Evolutionary conservation across 2,113 vertebrate species (phyloP), one percentile per base, ranked within the genome.

Genomic region (Calidris pygmaea): DNA sequence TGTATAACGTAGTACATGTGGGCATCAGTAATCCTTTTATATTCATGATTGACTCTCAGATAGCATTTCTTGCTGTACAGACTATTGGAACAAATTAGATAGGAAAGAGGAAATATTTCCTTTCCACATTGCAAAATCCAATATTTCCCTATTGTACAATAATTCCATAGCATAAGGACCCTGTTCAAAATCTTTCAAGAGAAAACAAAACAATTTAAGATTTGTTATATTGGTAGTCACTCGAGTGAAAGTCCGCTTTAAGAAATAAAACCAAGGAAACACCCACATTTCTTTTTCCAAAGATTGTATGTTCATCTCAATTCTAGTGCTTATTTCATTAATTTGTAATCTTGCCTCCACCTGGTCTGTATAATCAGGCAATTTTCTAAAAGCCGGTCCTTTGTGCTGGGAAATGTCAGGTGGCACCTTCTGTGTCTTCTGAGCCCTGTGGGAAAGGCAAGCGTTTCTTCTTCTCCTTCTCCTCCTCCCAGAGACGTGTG

Each of bases 401-500:
- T 83, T 32, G 30, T 66, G 50, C 60, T 65, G 23, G 62, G 37
- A 86, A 75, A 50, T 82, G 56, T 71, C 70, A 74, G 62, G 45
- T 50, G 59, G 13, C 4, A 21, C 43, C 32, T 73, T 74, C 68
- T 84, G 58, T 92, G 66, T 78, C n/a, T 82, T 83, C 82, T 22
- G 43, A 65, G 18, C 41, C 50, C 45, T 29, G 9, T 45, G 32
- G 55, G 73, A 74, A n/a, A 70, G 34, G 23, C 43, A 74, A 37
- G 12, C 3, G 7, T 87, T 82, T 76, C 39, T 12, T 37, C 7
- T 34, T 52, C 37, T 12, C 37, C 6, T 34, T 52, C 50, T 86
- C 14, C 43, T 81, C 30, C 32, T 47, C 45, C 1, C 52, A 60
- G 22, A 12, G 35, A 6, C 0, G 0, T 58, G 48, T 68, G 20